These are phyloP conservation scores for Folsomia manolachei DNA, from an alignment of 2,888 invertebrate genomes.

Conservation along the genomic window DNA sequence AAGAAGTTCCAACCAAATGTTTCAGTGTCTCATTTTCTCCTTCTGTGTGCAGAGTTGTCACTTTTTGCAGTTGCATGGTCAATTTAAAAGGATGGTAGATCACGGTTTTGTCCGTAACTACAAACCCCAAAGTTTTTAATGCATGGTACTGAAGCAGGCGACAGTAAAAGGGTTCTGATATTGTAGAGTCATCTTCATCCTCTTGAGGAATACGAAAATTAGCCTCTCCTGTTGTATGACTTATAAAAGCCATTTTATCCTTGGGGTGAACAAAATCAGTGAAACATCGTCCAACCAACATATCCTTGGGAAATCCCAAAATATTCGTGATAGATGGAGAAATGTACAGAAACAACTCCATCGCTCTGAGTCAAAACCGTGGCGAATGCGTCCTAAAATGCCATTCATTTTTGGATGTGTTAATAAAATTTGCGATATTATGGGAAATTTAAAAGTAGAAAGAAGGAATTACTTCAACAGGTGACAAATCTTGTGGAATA, in stretches of 20 bases:
- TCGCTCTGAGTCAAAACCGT: conserved; percentile 79
- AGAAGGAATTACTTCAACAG: too few relatives aligned
- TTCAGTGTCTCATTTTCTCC: too few relatives aligned
- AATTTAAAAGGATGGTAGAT: conserved; percentile 71
- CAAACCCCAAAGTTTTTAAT: conserved; percentile 62
- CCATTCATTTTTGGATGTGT: too few relatives aligned
- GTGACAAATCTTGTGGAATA: too few relatives aligned
- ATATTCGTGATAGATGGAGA: conserved; percentile 67
- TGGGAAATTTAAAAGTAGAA: too few relatives aligned
- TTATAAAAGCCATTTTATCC: conserved; percentile 70
- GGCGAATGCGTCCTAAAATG: conserved; percentile 69
- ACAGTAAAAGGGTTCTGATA: conserved; percentile 54
- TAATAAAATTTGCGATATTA: too few relatives aligned
- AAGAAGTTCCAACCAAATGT: too few relatives aligned
- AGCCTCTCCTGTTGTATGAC: conserved; percentile 60
- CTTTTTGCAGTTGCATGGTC: conserved; percentile 65
- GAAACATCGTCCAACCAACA: conserved; percentile 81
- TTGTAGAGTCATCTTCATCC: too few relatives aligned
- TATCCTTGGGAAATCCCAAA: conserved; percentile 75
- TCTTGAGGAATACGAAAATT: conserved; percentile 32
- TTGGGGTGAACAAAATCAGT: conserved; percentile 82
- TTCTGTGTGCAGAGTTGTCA: too few relatives aligned
- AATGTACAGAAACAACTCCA: conserved; percentile 74
- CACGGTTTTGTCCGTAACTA: conserved; percentile 60
- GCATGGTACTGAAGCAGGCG: conserved; percentile 68